Evolutionary conservation across 2,113 vertebrate species (phyloP), one percentile per base, ranked within the genome.

Genomic region (Seriola aureovittata): DNA sequence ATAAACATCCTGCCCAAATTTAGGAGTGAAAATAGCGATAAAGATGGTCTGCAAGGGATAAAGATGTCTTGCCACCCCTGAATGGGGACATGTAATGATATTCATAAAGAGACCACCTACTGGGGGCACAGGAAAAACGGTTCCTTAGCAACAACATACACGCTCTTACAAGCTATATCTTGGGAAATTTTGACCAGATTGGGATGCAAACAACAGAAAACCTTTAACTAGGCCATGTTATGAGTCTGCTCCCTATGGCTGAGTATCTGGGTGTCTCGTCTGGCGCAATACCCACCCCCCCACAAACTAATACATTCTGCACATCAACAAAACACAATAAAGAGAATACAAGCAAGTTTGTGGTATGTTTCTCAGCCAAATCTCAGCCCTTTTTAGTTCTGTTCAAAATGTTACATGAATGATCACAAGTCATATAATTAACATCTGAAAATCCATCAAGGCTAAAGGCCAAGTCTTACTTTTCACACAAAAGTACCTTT

Each of bases 101-200:
- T 94, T 95, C 93, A 93, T 91, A 94, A 92, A 90, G 82, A 91
- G 92, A 88, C 92, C 91, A 90, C 94, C 93, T 88, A 90, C 89
- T 88, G 91, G 85, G 91, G 87, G 71, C 81, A 82, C 80, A 88
- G 82, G 73, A 89, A 89, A 90, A 91, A 91, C 88, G 84, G 93
- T 94, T 94, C 84, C 95, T 94, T 91, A 93, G 94, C 94, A 95
- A 95, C 93, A 93, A 93, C 90, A 92, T 92, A 93, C 91, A 89
- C 81, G 74, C 72, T 92, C 87, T 86, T 90, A 90, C 88, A 90
- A 93, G 90, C 71, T 85, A 84, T 80, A 88, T 94, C 92, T 87
- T 92, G 91, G 94, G 91, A 94, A 94, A 94, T 93, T 92, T 89
- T 90, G 91, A 88, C 90, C 84, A 85, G 89, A 89, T 93, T 92